A percentile compares a stretch with the other conserved stretches of the same genome.
These are phyloP conservation scores for Oryzias celebensis DNA, from an alignment of 2,113 vertebrate genomes.

Conservation along the genomic window DNA sequence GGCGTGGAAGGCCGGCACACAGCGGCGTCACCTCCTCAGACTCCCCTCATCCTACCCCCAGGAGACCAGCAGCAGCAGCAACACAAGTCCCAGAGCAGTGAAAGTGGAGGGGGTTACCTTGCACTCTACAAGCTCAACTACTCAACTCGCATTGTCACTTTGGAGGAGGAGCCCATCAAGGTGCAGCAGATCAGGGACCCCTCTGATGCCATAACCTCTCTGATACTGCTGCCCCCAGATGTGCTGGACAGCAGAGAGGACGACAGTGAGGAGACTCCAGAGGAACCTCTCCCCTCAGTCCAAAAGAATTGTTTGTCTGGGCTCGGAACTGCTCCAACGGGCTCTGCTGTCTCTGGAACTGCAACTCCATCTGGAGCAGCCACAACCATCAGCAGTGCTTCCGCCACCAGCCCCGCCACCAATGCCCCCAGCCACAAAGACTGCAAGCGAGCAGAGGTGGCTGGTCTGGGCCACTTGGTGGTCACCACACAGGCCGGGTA, in stretches of 20 bases:
- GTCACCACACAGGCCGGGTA: constrained; percentile 96
- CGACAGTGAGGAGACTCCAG: constrained; percentile 88
- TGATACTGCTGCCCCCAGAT: constrained; percentile 94
- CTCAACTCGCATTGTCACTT: constrained; percentile 93
- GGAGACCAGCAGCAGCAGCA: constrained; percentile 81
- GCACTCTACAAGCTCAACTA: constrained; percentile 98
- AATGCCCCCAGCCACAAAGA: constrained; percentile 78
- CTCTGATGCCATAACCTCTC: constrained; percentile 93
- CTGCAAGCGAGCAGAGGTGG: constrained; percentile 81
- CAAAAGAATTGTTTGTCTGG: constrained; percentile 78
- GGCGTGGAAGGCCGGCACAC: constrained; percentile 83
- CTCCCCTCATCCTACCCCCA: constrained; percentile 91
- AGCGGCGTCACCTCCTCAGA: constrained; percentile 72
- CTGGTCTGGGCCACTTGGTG: constrained; percentile 92
- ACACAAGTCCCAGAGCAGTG: constrained; percentile 50
- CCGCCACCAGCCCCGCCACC: constrained; percentile 22
- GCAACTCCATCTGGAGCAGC: constrained; percentile 53
- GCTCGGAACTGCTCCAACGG: constrained; percentile 22
- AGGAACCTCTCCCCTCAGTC: constrained; percentile 82
- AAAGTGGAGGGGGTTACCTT: constrained; percentile 86
- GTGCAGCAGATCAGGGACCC: constrained; percentile 96
- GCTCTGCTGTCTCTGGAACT: constrained; percentile 25
- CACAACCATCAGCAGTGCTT: constrained; percentile 26
- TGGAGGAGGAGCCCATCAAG: constrained; percentile 95
- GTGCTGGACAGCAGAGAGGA: constrained; percentile 94